Conservation (phyloP, 2,113 vertebrate species). For the Ophthalmolycus amberensis region DNA sequence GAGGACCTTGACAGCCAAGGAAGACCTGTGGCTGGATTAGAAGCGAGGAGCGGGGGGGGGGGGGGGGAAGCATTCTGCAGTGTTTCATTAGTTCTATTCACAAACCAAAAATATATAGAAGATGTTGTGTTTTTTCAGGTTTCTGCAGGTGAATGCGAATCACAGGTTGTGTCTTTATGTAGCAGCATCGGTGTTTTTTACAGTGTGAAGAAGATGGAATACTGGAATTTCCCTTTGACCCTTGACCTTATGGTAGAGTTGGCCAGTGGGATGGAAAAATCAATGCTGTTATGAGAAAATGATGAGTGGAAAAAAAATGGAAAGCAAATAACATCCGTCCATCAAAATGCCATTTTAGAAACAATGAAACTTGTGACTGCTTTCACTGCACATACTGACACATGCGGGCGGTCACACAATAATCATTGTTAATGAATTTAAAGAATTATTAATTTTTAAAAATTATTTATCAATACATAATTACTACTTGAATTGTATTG, state of each 20-base stretch:
- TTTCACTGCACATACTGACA: constrained; percentile 59
- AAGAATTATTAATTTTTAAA: no score
- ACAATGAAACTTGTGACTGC: constrained; percentile 46
- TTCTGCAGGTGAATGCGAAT: background rate
- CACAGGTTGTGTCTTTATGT: constrained; percentile 2
- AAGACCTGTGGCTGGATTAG: constrained; percentile 50
- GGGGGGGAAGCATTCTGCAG: constrained; percentile 33
- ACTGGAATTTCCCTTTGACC: constrained; percentile 47
- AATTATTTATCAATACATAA: no score
- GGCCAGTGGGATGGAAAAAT: constrained; percentile 39
- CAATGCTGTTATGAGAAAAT: constrained; percentile 67
- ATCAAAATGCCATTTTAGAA: constrained; percentile 67
- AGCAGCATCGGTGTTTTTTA: background rate
- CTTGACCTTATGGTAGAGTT: constrained; percentile 33
- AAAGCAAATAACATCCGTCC: constrained; percentile 67
- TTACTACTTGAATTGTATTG: no score
- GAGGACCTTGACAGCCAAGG: constrained; percentile 61
- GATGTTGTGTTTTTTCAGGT: background rate
- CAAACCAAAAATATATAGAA: background rate
- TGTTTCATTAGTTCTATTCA: constrained; percentile 25
- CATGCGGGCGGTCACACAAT: constrained; percentile 22
- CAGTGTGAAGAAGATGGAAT: constrained; percentile 3
- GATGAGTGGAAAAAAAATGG: constrained; percentile 54
- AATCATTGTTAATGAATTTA: no score
- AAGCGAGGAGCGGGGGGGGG: background rate